Evolutionary conservation across 2,113 vertebrate species (phyloP).

Genomic region (Cyrtonyx montezumae): DNA sequence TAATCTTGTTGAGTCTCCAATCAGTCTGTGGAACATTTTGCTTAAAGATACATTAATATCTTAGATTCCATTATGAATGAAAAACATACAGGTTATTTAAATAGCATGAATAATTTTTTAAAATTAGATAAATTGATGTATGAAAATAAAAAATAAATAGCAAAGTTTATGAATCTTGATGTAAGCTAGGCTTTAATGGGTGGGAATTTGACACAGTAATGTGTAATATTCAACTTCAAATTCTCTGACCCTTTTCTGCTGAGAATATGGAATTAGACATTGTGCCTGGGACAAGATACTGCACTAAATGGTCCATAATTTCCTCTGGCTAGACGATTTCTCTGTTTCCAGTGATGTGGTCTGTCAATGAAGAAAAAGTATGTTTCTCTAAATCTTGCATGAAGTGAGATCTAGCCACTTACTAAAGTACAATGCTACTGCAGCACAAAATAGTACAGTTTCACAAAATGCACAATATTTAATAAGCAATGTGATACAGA

Average conservation of each 20-base stretch:
- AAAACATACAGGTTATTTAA: neutral
- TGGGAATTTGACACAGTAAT: neutral
- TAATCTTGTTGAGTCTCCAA: too few species aligned
- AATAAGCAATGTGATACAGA: conserved; percentile 54
- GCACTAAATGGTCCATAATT: neutral
- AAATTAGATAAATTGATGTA: neutral
- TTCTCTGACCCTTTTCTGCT: neutral
- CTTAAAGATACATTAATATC: neutral
- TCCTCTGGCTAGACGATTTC: conserved; percentile 8
- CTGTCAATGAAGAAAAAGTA: neutral
- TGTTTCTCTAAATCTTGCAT: conserved; percentile 7
- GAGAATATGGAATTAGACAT: neutral
- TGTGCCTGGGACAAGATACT: neutral
- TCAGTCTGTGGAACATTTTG: neutral
- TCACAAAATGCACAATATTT: conserved; percentile 43
- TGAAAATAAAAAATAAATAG: conserved; percentile 2
- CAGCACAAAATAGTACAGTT: neutral
- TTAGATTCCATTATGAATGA: neutral
- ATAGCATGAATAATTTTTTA: neutral
- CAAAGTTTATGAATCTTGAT: neutral
- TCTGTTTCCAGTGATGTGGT: neutral
- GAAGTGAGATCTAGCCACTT: neutral
- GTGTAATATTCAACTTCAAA: neutral
- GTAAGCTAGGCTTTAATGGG: neutral
- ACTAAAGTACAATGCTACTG: neutral